Percentiles rank a stretch among this genome's conserved stretches.
These are phyloP conservation scores for Luidia sarsii DNA, from an alignment of 53 echinoderm and acorn worm genomes.

Conservation along the genomic window DNA sequence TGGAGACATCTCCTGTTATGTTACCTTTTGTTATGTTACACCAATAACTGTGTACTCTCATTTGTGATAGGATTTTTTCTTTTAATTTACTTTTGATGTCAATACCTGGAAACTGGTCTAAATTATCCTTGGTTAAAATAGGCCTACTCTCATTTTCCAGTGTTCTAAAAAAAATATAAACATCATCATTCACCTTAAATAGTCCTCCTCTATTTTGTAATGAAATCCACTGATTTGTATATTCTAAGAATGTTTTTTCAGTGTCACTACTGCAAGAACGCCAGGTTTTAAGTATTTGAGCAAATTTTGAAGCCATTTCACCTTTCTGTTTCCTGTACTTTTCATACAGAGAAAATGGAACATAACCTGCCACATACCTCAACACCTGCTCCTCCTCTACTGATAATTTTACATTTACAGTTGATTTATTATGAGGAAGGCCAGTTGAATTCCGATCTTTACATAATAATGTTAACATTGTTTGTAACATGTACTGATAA, in stretches of 20 bases:
- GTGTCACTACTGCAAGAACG: not conserved
- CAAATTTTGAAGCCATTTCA: not conserved
- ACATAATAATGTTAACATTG: not conserved
- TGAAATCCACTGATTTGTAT: not conserved
- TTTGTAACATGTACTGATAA: not conserved
- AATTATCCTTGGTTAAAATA: not conserved
- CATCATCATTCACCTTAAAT: not conserved
- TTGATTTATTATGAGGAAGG: not conserved
- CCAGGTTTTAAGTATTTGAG: conserved; percentile 8
- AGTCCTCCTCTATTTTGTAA: conserved; percentile 24
- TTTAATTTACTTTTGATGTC: not conserved
- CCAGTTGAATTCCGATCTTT: not conserved
- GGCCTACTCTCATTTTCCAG: conserved; percentile 7
- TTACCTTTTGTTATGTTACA: not conserved
- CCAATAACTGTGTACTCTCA: conserved; percentile 5
- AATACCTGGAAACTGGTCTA: not conserved
- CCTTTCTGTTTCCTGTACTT: not conserved
- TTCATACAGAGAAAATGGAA: conserved; percentile 2
- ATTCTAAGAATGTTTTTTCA: not conserved
- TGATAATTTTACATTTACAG: not conserved
- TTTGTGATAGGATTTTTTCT: conserved; percentile 2
- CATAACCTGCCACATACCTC: conserved; percentile 26
- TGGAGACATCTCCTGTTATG: conserved; percentile 8
- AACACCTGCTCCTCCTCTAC: conserved; percentile 25
- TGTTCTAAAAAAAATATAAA: conserved; percentile 17